Evolutionary conservation across 2,888 invertebrate genomes (phyloP).

Genomic region (Congeria kusceri): DNA sequence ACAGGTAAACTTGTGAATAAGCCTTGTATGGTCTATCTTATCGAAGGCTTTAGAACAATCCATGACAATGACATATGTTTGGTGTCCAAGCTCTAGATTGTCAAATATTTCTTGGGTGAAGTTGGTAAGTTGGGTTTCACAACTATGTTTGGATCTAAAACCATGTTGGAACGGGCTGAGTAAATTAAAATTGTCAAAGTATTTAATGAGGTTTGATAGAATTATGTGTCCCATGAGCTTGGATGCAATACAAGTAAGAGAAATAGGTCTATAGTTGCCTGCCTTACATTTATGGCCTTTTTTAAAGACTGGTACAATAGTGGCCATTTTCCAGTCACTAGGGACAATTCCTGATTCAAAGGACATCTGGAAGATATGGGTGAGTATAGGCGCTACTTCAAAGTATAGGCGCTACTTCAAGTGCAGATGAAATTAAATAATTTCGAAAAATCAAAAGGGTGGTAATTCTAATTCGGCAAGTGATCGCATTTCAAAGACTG

Average conservation of each 20-base stretch:
- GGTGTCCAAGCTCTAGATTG: conserved; percentile 27
- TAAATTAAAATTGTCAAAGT: conserved; percentile 22
- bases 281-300: conserved; percentile 40
- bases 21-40: conserved; percentile 34
- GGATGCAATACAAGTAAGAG: conserved; percentile 40
- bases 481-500: no score
- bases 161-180: conserved; percentile 32
- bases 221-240: conserved; percentile 46
- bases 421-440: no score
- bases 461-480: no score
- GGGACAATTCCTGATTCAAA: conserved; percentile 35
- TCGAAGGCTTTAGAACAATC: conserved; percentile 55
- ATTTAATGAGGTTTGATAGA: conserved; percentile 27
- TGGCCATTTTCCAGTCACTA: conserved; percentile 26
- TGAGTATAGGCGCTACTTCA: no score
- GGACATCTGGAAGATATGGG: conserved; percentile 35
- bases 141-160: conserved; percentile 37
- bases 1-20: conserved; percentile 29
- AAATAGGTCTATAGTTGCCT: conserved; percentile 40
- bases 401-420: no score
- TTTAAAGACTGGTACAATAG: conserved; percentile 25
- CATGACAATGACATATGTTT: conserved; percentile 42
- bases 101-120: conserved; percentile 40
- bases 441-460: no score
- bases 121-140: conserved; percentile 34